These are phyloP conservation scores for Octonoba sinensis DNA, from an alignment of 2,888 invertebrate species.

Conservation along the genomic window DNA sequence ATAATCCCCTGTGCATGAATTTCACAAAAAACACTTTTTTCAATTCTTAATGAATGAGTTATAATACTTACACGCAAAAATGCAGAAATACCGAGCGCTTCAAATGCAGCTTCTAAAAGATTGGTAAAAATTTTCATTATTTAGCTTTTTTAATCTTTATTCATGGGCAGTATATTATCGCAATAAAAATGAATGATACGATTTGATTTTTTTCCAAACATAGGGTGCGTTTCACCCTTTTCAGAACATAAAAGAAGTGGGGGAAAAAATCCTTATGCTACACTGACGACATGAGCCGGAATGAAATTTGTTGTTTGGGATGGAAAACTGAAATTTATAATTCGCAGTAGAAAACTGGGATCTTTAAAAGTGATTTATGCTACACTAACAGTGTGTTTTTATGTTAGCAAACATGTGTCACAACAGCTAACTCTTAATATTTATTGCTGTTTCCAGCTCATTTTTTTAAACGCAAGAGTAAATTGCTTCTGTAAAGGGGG, in stretches of 20 bases:
- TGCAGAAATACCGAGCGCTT: constrained; percentile 24
- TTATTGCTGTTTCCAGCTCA: too few relatives aligned
- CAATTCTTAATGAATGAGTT: constrained; percentile 36
- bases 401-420: too few relatives aligned
- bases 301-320: constrained; percentile 43
- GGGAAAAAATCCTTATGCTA: neutral
- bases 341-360: constrained; percentile 36
- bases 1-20: too few relatives aligned
- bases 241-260: constrained; percentile 31
- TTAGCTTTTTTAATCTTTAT: constrained; percentile 38
- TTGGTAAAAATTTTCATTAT: constrained; percentile 31
- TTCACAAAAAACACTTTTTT: constrained; percentile 32
- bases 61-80: constrained; percentile 32
- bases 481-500: too few relatives aligned
- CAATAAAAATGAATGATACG: constrained; percentile 54
- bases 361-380: constrained; percentile 26
- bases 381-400: constrained; percentile 20
- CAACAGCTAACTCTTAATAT: too few relatives aligned
- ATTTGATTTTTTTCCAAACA: constrained; percentile 44
- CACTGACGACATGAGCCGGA: constrained; percentile 24
- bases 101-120: constrained; percentile 32
- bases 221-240: constrained; percentile 20
- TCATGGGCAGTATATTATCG: constrained; percentile 45
- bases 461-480: too few relatives aligned
- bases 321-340: constrained; percentile 45